phyloP scores from a whole-genome alignment of 2,797 vertebrate genomes.

The Psittacula derbiana region DNA sequence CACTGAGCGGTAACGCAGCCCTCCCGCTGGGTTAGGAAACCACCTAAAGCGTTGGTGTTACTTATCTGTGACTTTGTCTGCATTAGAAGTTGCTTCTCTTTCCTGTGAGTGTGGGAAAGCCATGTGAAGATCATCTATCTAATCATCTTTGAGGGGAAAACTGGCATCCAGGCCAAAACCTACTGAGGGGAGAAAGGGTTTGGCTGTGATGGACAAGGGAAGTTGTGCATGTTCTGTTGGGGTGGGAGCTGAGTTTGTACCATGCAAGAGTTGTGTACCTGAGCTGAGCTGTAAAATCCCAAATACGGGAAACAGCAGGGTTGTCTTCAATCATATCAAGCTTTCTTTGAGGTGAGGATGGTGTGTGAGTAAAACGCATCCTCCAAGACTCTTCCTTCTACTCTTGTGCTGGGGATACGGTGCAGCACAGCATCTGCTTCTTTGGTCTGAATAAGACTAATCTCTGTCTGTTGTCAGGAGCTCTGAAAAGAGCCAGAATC shows the following conservation, averaged over 20 bases:
- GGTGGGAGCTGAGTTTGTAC: accelerated
- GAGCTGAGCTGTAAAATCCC: neutral
- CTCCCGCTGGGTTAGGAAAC: neutral
- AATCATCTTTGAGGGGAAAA: neutral
- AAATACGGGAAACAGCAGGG: neutral
- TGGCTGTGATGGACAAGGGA: neutral
- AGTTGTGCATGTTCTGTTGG: neutral
- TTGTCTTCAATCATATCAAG: neutral
- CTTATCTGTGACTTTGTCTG: neutral
- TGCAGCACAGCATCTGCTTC: neutral
- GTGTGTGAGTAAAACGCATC: neutral
- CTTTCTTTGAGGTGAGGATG: neutral
- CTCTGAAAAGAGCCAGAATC: neutral
- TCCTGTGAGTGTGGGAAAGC: neutral
- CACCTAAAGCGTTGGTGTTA: neutral
- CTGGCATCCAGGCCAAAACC: neutral
- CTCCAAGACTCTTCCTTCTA: neutral
- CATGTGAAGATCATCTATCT: neutral
- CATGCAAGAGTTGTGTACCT: neutral
- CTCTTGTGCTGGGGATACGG: neutral
- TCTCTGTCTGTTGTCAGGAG: neutral
- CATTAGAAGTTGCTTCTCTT: neutral
- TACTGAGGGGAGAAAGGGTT: neutral
- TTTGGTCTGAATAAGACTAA: neutral
- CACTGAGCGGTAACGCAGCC: neutral